phyloP scores from a whole-genome alignment of 2,888 invertebrate genomes.

The Lottia gigantea region DNA sequence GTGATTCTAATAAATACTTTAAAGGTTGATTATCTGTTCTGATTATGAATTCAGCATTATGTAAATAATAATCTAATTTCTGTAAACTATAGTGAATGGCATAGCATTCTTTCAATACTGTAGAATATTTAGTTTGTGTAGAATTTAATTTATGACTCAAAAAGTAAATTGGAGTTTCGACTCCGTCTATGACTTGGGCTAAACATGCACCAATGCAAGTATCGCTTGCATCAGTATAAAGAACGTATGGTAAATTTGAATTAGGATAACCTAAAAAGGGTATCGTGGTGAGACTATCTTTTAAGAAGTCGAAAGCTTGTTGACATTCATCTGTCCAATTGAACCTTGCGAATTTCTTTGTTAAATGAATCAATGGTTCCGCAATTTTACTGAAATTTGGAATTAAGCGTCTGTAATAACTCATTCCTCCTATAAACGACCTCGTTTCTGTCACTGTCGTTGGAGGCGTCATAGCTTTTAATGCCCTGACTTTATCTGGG shows the following conservation, averaged over 20 bases:
- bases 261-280: slow-evolving; percentile 23
- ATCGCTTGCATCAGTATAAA: slow-evolving; percentile 13
- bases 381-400: slow-evolving; percentile 31
- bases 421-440: slow-evolving; percentile 33
- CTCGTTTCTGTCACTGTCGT: slow-evolving; percentile 28
- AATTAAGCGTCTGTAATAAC: slow-evolving; percentile 32
- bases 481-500: slow-evolving; percentile 25
- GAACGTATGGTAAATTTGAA: slow-evolving; percentile 20
- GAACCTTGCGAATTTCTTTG: slow-evolving; percentile 16
- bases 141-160: slow-evolving; percentile 5
- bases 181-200: neutral
- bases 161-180: slow-evolving; percentile 1
- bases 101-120: slow-evolving; percentile 15
- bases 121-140: slow-evolving; percentile 10
- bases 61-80: slow-evolving; percentile 14
- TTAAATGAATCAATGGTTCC: slow-evolving; percentile 26
- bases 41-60: slow-evolving; percentile 7
- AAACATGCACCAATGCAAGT: neutral
- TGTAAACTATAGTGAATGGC: slow-evolving; percentile 17
- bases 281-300: slow-evolving; percentile 20
- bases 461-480: slow-evolving; percentile 25
- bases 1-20: slow-evolving; percentile 10
- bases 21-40: slow-evolving; percentile 16
- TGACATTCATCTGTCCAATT: slow-evolving; percentile 5
- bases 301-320: slow-evolving; percentile 4